Base-by-base conservation (phyloP, 35 echinoderm and acorn worm genomes). In the Apostichopus parvimensis region DNA sequence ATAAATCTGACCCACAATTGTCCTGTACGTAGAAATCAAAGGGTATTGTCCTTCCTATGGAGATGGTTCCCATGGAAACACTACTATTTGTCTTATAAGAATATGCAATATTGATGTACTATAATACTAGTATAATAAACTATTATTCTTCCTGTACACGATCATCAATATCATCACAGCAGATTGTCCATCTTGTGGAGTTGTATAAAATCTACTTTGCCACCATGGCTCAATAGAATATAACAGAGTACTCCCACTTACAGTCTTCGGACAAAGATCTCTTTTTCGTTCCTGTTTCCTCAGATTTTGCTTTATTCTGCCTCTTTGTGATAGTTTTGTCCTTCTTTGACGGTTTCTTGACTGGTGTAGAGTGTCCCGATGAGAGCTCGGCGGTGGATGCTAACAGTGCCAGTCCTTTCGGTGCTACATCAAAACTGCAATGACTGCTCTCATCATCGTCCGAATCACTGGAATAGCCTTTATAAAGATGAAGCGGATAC, bases 391-490 rank as follows among this genome's bases (percentile, higher is more conserved):
- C 89, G 14, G 34, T 91, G 45, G 89, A 91, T 77, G 73, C 89
- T 15, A 91, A 25, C 12, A 91, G 73, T 6, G 89, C 89, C 72
- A 91, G 89, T 18, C 89, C 89, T 91, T 91, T 91, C 45, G 89
- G 89, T 28, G 57, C 89, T 53, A 79, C 10, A 52, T 18, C 73
- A 91, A 76, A 91, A 56, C 89, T 91, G 15, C 13, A 57, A 9
- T 91, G 89, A 59, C 89, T 91, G 56, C 89, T 91, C 17, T 54
- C 76, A 0, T 91, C 89, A n/a, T 90, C 87, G 45, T 90, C 87
- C 52, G 89, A 91, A 18, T 91, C 89, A 79, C 89, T 91, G 75
- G 89, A 78, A 79, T 91, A 73, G 1, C 89, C 89, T 91, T 9
- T 7, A 45, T 45, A 91, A 20, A 53, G 26, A 22, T 14, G 53